Evolutionary conservation across 2,888 invertebrate species (phyloP).

Genomic region (Cryptocephalus primarius): DNA sequence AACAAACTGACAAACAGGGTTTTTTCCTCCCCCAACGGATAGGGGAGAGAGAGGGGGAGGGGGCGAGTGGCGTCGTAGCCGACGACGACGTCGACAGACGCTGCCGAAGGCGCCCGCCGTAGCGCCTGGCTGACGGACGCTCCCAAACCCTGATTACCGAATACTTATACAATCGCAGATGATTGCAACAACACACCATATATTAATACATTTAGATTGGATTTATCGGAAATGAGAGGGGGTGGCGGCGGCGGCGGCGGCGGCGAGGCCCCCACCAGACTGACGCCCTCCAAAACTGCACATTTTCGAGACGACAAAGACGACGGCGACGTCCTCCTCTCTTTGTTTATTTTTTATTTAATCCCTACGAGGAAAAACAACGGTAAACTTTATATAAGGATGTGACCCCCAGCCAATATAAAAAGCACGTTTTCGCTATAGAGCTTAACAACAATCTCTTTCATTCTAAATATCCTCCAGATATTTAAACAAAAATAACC

Average conservation of each 20-base stretch:
- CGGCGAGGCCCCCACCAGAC: background rate
- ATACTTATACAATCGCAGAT: slow-evolving; percentile 27
- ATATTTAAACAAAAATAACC: too few species aligned
- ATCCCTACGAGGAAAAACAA: too few species aligned
- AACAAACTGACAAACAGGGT: slow-evolving; percentile 31
- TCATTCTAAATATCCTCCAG: too few species aligned
- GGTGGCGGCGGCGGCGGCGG: background rate
- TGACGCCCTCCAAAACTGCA: too few species aligned
- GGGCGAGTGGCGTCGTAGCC: slow-evolving; percentile 22
- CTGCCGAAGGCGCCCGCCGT: slow-evolving; percentile 3
- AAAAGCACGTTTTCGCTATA: too few species aligned
- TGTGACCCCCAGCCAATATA: too few species aligned
- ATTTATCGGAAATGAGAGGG: slow-evolving; percentile 9
- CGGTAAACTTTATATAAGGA: too few species aligned
- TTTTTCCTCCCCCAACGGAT: slow-evolving; percentile 23
- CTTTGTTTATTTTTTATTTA: too few species aligned
- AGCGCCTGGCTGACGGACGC: slow-evolving; percentile 30
- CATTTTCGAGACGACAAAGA: too few species aligned
- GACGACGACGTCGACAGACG: background rate
- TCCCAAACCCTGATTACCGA: slow-evolving; percentile 24
- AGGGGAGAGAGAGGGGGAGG: slow-evolving; percentile 7
- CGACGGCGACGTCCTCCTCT: background rate
- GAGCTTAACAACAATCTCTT: too few species aligned
- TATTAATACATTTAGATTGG: slow-evolving; percentile 20
- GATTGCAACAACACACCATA: slow-evolving; percentile 23